These are phyloP conservation scores for Holothuria glaberrima DNA, from an alignment of 35 echinoderm and acorn worm genomes.

Conservation along the genomic window DNA sequence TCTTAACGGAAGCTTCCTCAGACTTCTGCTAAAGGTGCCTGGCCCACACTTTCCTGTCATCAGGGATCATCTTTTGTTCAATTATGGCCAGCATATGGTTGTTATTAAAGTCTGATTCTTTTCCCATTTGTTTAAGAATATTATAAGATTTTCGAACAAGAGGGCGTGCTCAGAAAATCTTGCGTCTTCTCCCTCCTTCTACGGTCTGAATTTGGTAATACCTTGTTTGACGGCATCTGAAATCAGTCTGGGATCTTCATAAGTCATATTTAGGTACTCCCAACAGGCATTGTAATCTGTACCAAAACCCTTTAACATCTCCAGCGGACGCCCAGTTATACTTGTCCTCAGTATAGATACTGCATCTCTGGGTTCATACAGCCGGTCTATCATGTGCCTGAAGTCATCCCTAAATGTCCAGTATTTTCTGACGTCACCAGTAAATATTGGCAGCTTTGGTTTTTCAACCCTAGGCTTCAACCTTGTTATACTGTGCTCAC, in stretches of 20 bases:
- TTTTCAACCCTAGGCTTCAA: slow-evolving; percentile 36
- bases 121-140: no score
- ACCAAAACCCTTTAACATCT: slow-evolving; percentile 49
- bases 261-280: slow-evolving; percentile 49
- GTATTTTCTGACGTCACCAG: slow-evolving; percentile 41
- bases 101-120: no score
- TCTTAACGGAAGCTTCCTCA: no score
- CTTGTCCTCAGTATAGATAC: not conserved
- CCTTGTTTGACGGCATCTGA: slow-evolving; percentile 63
- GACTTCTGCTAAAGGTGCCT: no score
- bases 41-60: no score
- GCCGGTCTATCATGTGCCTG: not conserved
- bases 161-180: slow-evolving; percentile 64
- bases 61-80: no score
- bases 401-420: not conserved
- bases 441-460: slow-evolving; percentile 27
- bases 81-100: no score
- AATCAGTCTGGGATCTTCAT: slow-evolving; percentile 57
- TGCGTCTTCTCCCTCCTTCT: slow-evolving; percentile 45
- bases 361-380: not conserved
- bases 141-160: no score
- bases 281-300: slow-evolving; percentile 61
- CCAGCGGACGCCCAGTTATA: not conserved
- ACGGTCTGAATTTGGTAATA: slow-evolving; percentile 35
- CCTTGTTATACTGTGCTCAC: not conserved